Base-by-base conservation (phyloP, 1,140 invertebrate species). In the Leptinotarsa undecemlineata region DNA sequence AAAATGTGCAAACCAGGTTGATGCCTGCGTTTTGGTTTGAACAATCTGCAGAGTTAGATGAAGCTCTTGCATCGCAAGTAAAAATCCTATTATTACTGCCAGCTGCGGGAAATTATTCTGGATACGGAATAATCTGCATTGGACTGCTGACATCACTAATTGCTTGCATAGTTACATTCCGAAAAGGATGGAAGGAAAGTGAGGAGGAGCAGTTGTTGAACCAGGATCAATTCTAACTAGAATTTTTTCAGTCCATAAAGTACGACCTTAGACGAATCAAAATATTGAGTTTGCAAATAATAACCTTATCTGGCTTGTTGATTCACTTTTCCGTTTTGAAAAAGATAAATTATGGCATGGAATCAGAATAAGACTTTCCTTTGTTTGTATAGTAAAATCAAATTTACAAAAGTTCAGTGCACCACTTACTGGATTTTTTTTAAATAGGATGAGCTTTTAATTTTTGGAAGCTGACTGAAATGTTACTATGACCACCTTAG, bases 1-100 rank as follows among this genome's bases (percentile, higher is more conserved):
- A 87, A 68, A 83, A 88, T 72, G 77, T 91, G 87, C 82, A 5
- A 86, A 85, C 73, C 87, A 87, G 42, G 90, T 19, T 89, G 84
- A 85, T 92, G 74, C 93, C 93, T 15, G 89, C 92, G 86, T 85
- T 94, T 76, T 94, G 92, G 92, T 95, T 95, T 84, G 85, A 87
- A 14, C 92, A 95, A 85, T 87, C 89, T 76, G 90, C 90, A 21
- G 76, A 84, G 63, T 85, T 92, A 20, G 89, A 88, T n/a, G 78
- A 87, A 26, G 83, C 89, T n/a, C 88, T 90, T 74, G 89, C 90
- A 1, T 80, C 77, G 6, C 80, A 87, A 81, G 87, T 91, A 0
- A 89, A 89, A 77, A 81, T 90, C 62, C 80, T 89, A 3, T 71
- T 89, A 8, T 84, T 87, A 33, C 73, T 90, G 20, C 84, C 86